Base-by-base conservation (phyloP, 2,113 vertebrate species). In the Ornithorhynchus anatinus region DNA sequence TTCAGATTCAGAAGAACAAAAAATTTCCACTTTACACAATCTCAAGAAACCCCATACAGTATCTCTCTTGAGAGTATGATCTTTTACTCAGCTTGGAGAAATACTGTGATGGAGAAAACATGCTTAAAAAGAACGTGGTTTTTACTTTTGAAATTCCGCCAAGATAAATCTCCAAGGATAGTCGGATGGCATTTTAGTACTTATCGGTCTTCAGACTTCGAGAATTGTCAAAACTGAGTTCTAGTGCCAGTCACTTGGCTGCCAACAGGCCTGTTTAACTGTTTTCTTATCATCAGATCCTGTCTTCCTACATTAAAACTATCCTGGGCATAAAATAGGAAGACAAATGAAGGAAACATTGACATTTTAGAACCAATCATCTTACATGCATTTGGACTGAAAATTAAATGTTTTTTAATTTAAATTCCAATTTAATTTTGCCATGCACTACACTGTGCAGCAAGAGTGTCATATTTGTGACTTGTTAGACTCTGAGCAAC, bases 91-190 rank as follows among this genome's bases (percentile, higher is more conserved):
- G 70, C 56, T 74, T 66, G 57, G 75, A 81, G 87, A 76, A 80
- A 76, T 52, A 71, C n/a, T 64, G 60, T 84, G 1, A 0, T 47
- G 33, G 69, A 8, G 23, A 83, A 91, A 87, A 75, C 66, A 60
- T 20, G 25, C 77, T 69, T 81, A 44, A 57, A 85, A 79, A 77
- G 69, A 54, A 0, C 6, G 23, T 3, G 7, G 59, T 64, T 50
- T 86, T 78, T 73, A 29, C 69, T 80, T 83, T 50, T 89, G 87
- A 87, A 88, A 72, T 67, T n/a, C 66, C 75, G 84, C 76, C 86
- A 84, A 61, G 71, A 63, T 67, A 84, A 89, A 73, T 71, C 85
- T 88, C 79, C 22, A 31, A 25, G 82, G 71, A 82, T 67, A 77
- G 77, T 48, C 66, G 87, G 75, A 78, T 88, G 87, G 88, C 85